Conservation (phyloP, 2,113 vertebrate species). For the Proterorhinus semilunaris region DNA sequence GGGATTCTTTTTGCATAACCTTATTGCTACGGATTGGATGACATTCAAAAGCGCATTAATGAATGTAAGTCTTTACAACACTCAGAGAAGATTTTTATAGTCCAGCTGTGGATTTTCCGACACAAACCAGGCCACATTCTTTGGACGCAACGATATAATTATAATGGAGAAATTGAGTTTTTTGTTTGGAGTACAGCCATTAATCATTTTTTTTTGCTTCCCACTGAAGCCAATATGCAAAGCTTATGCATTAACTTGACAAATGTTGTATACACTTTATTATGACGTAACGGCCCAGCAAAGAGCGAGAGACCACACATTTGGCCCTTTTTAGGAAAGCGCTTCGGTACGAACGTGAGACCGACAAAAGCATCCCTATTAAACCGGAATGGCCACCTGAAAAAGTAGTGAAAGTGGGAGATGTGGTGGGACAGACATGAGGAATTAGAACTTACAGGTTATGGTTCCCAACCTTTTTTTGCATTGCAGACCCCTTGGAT, state of each 20-base stretch:
- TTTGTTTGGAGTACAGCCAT: too few relatives aligned
- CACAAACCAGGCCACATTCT: background rate
- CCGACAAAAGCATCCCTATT: too few relatives aligned
- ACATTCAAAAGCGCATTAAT: constrained; percentile 4
- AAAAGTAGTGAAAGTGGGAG: too few relatives aligned
- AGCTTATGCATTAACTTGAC: background rate
- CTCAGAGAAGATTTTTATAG: background rate
- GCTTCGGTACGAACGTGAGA: too few relatives aligned
- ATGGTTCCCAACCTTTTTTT: too few relatives aligned
- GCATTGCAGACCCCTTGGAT: too few relatives aligned
- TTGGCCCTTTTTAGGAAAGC: too few relatives aligned
- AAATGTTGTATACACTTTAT: background rate
- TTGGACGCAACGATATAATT: background rate
- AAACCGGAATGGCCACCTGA: too few relatives aligned
- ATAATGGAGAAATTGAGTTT: background rate
- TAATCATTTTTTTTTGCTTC: background rate
- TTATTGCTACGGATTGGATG: background rate
- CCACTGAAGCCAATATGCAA: background rate
- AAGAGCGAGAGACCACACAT: too few relatives aligned
- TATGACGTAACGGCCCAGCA: background rate
- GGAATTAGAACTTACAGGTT: too few relatives aligned
- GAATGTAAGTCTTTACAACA: background rate
- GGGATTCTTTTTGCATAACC: constrained; percentile 3
- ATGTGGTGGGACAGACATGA: too few relatives aligned
- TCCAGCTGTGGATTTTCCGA: background rate